Evolutionary conservation across 2,888 invertebrate genomes (phyloP).

Genomic region (Orthosia gracilis): DNA sequence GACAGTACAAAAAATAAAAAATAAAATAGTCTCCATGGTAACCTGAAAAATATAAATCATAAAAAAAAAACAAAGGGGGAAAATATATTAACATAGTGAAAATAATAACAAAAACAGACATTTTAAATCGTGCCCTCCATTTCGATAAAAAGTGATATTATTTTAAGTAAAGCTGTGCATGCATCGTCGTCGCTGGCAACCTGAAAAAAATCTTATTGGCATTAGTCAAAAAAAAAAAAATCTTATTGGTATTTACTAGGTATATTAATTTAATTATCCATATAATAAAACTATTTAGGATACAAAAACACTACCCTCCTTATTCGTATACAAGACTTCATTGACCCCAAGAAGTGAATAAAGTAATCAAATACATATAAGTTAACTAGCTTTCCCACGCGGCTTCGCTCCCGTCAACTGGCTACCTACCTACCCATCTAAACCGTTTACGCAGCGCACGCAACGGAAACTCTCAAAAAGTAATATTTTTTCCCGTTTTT

Average conservation of each 20-base stretch:
- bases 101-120: constrained; percentile 80
- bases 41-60: constrained; percentile 60
- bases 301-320: too few species aligned
- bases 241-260: constrained; percentile 18
- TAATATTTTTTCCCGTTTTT: too few species aligned
- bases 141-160: constrained; percentile 79
- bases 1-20: constrained; percentile 69
- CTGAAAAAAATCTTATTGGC: constrained; percentile 71
- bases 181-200: constrained; percentile 66
- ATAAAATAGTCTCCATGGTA: constrained; percentile 34
- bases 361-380: too few species aligned
- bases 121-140: constrained; percentile 88
- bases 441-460: too few species aligned
- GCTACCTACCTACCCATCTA: too few species aligned
- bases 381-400: too few species aligned
- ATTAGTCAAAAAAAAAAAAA: constrained; percentile 68
- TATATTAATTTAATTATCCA: background rate
- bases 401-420: too few species aligned
- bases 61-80: constrained; percentile 57
- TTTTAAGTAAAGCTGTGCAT: constrained; percentile 64
- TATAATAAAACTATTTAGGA: too few species aligned
- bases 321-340: too few species aligned
- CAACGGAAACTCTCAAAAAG: too few species aligned
- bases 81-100: constrained; percentile 63
- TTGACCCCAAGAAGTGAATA: too few species aligned